Conservation (phyloP, 2,113 vertebrate species). For the Rhabdomys dilectus region DNA sequence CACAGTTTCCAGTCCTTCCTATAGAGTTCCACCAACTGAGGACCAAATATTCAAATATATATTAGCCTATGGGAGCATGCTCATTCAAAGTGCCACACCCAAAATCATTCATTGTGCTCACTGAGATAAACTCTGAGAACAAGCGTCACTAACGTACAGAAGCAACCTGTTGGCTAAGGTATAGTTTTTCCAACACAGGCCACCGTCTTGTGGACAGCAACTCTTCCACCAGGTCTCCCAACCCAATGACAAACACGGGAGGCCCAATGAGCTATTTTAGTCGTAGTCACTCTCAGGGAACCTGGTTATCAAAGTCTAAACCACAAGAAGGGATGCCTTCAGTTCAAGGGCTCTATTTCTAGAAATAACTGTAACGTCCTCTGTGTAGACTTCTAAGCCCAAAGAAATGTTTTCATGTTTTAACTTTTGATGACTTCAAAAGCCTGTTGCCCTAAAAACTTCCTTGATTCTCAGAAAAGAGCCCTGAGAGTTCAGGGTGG, state of each 20-base stretch:
- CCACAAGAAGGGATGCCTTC: conserved; percentile 74
- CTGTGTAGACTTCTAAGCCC: conserved; percentile 70
- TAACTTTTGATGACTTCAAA: conserved; percentile 77
- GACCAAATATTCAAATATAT: neutral
- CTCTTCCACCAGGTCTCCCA: neutral
- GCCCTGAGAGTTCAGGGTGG: conserved; percentile 7
- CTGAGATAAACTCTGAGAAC: conserved; percentile 53
- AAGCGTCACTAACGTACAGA: conserved; percentile 4
- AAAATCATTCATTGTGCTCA: conserved; percentile 32
- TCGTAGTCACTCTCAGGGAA: conserved; percentile 60
- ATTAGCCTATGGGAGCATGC: neutral
- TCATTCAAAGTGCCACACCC: neutral
- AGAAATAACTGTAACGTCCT: conserved; percentile 72
- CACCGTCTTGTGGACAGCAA: neutral
- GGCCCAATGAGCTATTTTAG: conserved; percentile 24
- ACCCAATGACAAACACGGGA: neutral
- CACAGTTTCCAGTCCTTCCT: neutral
- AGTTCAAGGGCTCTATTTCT: conserved; percentile 76
- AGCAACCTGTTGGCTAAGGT: neutral
- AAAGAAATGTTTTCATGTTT: conserved; percentile 74
- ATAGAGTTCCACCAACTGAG: neutral
- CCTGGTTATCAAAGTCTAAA: conserved; percentile 73
- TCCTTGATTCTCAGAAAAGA: conserved; percentile 69
- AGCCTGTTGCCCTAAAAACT: conserved; percentile 68
- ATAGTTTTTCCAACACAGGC: neutral